These are phyloP conservation scores for Hippoglossus stenolepis DNA, from an alignment of 2,113 vertebrate species.

Conservation along the genomic window DNA sequence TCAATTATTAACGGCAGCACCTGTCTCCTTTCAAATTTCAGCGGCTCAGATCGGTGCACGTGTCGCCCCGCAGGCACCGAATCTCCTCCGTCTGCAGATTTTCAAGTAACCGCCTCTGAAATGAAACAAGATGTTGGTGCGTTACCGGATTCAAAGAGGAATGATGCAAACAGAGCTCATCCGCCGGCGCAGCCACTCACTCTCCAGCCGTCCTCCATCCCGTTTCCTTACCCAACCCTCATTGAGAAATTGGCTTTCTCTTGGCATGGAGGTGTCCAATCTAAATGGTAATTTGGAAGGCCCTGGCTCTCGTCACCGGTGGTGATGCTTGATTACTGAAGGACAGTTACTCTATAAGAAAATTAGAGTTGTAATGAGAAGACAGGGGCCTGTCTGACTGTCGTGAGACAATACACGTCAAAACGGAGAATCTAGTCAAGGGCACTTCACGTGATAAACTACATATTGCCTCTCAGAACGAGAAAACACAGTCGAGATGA, in stretches of 20 bases:
- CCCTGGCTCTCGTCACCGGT: slow-evolving; percentile 37
- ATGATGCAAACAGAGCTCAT: slow-evolving; percentile 36
- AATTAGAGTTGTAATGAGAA: slow-evolving; percentile 62
- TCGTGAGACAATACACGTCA: slow-evolving; percentile 40
- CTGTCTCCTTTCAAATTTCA: slow-evolving; percentile 67
- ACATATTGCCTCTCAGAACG: slow-evolving; percentile 16
- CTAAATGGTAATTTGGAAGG: slow-evolving; percentile 81
- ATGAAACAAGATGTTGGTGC: slow-evolving; percentile 40
- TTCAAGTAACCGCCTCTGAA: slow-evolving; percentile 39
- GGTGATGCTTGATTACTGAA: slow-evolving; percentile 61
- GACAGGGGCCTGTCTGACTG: slow-evolving; percentile 24
- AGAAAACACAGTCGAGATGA: not conserved
- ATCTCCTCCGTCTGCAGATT: slow-evolving; percentile 38
- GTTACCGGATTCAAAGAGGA: slow-evolving; percentile 35
- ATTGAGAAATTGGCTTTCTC: slow-evolving; percentile 74
- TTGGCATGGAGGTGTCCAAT: slow-evolving; percentile 77
- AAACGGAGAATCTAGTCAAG: slow-evolving; percentile 8
- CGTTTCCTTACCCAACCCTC: slow-evolving; percentile 41
- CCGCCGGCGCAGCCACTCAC: slow-evolving; percentile 31
- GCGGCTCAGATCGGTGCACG: slow-evolving; percentile 37
- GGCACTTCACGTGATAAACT: slow-evolving; percentile 22
- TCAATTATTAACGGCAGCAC: slow-evolving; percentile 74
- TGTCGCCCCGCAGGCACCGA: slow-evolving; percentile 27
- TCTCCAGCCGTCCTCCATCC: slow-evolving; percentile 12
- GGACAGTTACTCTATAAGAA: slow-evolving; percentile 45